Evolutionary conservation across 2,113 vertebrate genomes (phyloP).

Genomic region (Aramus guarauna): DNA sequence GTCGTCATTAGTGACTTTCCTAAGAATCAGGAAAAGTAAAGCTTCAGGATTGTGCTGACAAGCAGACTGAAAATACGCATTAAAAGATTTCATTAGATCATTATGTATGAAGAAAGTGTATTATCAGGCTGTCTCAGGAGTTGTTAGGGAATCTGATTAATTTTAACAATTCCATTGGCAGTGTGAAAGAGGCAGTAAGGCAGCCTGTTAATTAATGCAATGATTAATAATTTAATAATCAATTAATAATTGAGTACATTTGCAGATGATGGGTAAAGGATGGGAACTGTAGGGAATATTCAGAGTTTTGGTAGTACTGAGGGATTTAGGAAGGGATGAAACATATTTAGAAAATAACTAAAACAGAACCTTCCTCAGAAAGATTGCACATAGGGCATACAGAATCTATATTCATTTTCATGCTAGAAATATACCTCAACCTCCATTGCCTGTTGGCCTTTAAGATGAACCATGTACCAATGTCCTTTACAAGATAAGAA

Average conservation of each 20-base stretch:
- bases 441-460: neutral
- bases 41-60: neutral
- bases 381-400: neutral
- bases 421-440: neutral
- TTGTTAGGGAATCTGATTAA: neutral
- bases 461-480: neutral
- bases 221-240: constrained; percentile 26
- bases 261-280: neutral
- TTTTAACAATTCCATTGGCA: neutral
- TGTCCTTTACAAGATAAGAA: neutral
- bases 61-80: neutral
- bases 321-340: neutral
- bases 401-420: neutral
- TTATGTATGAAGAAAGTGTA: neutral
- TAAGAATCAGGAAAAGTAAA: neutral
- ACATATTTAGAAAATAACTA: neutral
- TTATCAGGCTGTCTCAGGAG: neutral
- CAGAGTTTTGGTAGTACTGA: neutral
- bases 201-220: neutral
- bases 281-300: neutral
- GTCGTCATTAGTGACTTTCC: neutral
- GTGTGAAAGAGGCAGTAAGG: neutral
- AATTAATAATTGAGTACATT: constrained; percentile 32
- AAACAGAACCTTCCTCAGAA: neutral
- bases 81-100: neutral